Evolutionary conservation across 2,113 vertebrate genomes (phyloP).

Genomic region (Morone chrysops): DNA sequence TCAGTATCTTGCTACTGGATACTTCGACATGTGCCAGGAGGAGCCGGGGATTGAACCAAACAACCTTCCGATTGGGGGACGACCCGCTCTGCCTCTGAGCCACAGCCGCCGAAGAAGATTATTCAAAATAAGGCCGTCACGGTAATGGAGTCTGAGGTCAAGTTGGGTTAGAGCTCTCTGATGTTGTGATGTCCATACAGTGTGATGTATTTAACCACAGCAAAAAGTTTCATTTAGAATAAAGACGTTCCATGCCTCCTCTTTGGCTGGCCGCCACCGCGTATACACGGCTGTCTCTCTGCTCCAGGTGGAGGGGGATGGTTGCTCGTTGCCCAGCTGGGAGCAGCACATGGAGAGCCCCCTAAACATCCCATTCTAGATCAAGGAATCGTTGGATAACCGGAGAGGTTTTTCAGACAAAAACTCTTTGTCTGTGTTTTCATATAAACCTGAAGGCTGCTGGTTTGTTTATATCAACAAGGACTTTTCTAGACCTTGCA

Average conservation of each 20-base stretch:
- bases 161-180: not conserved
- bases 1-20: too few species aligned
- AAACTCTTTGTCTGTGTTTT: conserved; percentile 61
- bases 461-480: conserved; percentile 56
- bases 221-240: not conserved
- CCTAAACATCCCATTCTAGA: conserved; percentile 26
- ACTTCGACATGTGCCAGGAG: too few species aligned
- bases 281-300: not conserved
- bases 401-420: conserved; percentile 10
- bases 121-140: not conserved
- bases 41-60: too few species aligned
- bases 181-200: not conserved
- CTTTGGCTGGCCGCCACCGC: not conserved
- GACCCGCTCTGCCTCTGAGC: too few species aligned
- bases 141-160: not conserved
- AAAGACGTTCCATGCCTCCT: not conserved
- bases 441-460: conserved; percentile 39
- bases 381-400: conserved; percentile 8
- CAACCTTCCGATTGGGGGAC: too few species aligned
- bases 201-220: not conserved
- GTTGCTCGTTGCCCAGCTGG: conserved; percentile 2
- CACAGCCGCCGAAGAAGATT: too few species aligned
- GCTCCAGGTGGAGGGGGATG: not conserved
- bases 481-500: conserved; percentile 17
- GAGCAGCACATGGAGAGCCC: conserved; percentile 10